These are phyloP conservation scores for Diarsia brunnea DNA, from an alignment of 2,888 invertebrate genomes.

Conservation along the genomic window DNA sequence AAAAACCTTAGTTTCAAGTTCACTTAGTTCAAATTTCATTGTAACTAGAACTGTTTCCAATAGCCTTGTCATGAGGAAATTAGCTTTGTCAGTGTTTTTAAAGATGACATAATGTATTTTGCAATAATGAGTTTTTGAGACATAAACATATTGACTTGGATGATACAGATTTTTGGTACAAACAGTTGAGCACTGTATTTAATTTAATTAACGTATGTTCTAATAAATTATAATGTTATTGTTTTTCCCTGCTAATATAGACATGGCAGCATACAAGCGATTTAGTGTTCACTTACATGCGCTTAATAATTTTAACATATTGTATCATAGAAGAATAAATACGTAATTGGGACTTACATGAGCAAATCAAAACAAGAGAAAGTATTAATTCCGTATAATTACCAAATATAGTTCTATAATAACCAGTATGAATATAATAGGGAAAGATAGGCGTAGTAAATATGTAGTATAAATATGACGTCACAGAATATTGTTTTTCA, in stretches of 20 bases:
- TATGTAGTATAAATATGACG: background rate
- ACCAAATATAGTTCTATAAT: background rate
- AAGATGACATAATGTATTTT: conserved; percentile 11
- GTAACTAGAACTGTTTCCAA: background rate
- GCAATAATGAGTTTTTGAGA: background rate
- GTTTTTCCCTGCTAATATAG: background rate
- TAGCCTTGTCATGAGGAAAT: conserved; percentile 4
- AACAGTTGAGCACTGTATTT: background rate
- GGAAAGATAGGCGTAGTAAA: background rate
- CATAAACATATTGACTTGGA: background rate
- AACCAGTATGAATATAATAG: background rate
- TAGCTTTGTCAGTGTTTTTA: conserved; percentile 6
- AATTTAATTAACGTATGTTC: too few species aligned
- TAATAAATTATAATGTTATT: background rate
- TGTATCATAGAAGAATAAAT: background rate
- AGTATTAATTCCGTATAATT: background rate
- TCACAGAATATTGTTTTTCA: background rate
- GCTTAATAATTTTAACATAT: too few species aligned
- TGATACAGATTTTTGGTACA: background rate
- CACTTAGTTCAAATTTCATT: conserved; percentile 8
- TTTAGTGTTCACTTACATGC: background rate
- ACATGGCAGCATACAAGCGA: background rate
- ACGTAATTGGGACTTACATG: background rate
- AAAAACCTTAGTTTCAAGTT: background rate
- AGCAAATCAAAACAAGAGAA: background rate